Evolutionary conservation across 2,888 invertebrate species (phyloP).

Genomic region (Tetranychus truncatus): DNA sequence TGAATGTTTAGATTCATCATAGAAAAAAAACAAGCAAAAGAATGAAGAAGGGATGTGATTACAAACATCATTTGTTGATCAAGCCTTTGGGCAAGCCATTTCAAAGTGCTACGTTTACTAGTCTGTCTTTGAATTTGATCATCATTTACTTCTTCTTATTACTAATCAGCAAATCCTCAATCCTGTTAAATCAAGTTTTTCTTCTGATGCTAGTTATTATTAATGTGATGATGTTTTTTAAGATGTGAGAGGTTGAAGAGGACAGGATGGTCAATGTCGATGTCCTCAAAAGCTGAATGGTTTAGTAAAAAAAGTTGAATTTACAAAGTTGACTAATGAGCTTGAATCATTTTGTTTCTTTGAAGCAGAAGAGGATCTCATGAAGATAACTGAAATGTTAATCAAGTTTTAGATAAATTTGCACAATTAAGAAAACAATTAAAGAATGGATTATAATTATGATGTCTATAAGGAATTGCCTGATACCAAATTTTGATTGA

Average conservation of each 20-base stretch:
- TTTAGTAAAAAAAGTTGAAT: background rate
- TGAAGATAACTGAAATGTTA: too few relatives aligned
- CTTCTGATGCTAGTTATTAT: background rate
- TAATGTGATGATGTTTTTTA: background rate
- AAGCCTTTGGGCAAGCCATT: background rate
- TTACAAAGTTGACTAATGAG: too few relatives aligned
- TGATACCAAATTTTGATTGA: too few relatives aligned
- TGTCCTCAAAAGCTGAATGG: background rate
- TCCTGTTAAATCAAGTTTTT: background rate
- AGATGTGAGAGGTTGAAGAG: background rate
- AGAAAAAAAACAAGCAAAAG: conserved; percentile 8
- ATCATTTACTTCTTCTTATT: too few relatives aligned
- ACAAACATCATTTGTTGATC: background rate
- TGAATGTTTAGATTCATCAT: background rate
- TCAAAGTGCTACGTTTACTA: background rate
- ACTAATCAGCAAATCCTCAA: background rate
- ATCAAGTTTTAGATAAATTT: too few relatives aligned
- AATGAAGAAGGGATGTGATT: background rate
- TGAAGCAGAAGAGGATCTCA: too few relatives aligned
- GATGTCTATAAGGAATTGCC: too few relatives aligned
- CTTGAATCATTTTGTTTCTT: too few relatives aligned
- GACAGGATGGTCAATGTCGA: background rate
- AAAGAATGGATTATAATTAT: too few relatives aligned
- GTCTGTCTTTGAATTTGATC: background rate
- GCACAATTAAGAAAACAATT: too few relatives aligned